phyloP scores from a whole-genome alignment of 2,113 vertebrate species.

The Emydocephalus ijimae region DNA sequence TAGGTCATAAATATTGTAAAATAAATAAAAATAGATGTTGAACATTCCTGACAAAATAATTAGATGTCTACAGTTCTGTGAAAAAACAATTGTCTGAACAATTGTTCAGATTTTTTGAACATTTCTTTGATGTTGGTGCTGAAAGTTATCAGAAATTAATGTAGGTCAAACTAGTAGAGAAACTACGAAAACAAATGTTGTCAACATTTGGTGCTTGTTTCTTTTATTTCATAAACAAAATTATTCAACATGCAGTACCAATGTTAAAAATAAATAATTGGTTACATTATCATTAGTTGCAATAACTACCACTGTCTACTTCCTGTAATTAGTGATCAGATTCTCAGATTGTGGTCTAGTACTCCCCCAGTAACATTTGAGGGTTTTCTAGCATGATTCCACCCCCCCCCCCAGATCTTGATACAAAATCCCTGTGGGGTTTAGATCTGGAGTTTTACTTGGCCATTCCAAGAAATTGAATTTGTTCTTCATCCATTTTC shows the following conservation, averaged over 20 bases:
- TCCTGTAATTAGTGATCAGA: not conserved
- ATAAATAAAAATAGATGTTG: not conserved
- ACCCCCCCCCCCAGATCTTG: not conserved
- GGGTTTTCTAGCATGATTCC: not conserved
- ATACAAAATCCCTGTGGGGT: not conserved
- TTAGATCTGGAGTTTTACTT: not conserved
- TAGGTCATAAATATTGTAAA: not conserved
- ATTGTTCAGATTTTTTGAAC: not conserved
- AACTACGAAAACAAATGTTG: not conserved
- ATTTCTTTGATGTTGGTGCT: not conserved
- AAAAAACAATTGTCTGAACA: not conserved
- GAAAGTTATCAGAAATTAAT: not conserved
- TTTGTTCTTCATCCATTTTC: not conserved
- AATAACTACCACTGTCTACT: not conserved
- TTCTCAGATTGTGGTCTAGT: not conserved
- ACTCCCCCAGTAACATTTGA: not conserved
- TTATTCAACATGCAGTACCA: not conserved
- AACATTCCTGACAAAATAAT: not conserved
- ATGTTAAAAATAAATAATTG: not conserved
- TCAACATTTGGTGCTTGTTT: not conserved
- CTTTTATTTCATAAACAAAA: not conserved
- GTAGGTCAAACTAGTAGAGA: not conserved
- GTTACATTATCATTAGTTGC: not conserved
- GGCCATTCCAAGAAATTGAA: not conserved
- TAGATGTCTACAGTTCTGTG: not conserved